Base-by-base conservation (phyloP, 1,140 invertebrate genomes). In the Matsumurasca onukii region DNA sequence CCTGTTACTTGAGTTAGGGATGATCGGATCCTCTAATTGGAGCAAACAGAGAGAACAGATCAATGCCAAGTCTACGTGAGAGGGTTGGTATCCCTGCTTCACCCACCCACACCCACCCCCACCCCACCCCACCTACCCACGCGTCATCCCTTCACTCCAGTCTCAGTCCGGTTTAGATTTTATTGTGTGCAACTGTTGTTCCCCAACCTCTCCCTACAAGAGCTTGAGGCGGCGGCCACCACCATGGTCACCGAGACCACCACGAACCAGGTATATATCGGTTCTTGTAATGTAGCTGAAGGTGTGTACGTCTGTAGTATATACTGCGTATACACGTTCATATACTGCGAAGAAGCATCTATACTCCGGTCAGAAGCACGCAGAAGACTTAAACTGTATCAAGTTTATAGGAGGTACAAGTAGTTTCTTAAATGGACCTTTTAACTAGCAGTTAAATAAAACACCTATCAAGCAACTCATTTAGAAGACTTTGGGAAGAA, bases 181-280 rank as follows among this genome's bases (percentile, higher is more conserved):
- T 31, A 67, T 30, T 65, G 62, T 65, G 62, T 48, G 62, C 30
- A 65, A 25, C 31, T 48, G 62, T 65, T 65, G 62, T 65, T 65
- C 39, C 29, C 25, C n/a, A 48, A 65, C 30, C 62, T 25, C 1
- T 25, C 31, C 62, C 62, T 45, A n/a, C n/a, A 65, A 20, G 61
- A 45, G 12, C 34, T 20, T 20, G 29, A 24, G 30, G 30, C 31
- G 25, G 31, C 59, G 2, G 22, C 27, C 1, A 3, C 24, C 61
- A 31, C 31, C 61, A 72, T 72, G 71, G 71, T 72, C 59, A 72
- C 71, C 24, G 71, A 72, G 65, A 72, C 71, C 49, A 71, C 71
- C 31, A 45, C n/a, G n/a, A n/a, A 15, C 45, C 71, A 72, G 71
- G 71, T 72, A 69, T 29, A n/a, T n/a, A n/a, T n/a, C n/a, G n/a